These are phyloP conservation scores for Onychostoma macrolepis DNA, from an alignment of 2,113 vertebrate genomes.

Conservation along the genomic window DNA sequence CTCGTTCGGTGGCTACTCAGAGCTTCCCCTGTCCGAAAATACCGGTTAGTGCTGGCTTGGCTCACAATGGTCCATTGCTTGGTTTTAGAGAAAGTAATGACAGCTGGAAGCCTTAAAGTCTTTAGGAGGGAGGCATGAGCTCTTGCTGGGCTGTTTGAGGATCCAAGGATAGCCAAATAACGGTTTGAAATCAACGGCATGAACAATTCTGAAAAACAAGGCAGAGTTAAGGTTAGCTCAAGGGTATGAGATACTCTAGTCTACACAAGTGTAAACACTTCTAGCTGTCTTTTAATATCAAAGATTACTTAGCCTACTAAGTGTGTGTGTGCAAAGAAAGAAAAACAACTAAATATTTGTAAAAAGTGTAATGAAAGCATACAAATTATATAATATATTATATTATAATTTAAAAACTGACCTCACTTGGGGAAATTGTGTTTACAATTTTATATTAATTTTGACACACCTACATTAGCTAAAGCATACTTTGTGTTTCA, in stretches of 20 bases:
- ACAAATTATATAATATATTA: too few species aligned
- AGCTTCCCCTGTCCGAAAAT: conserved; percentile 17
- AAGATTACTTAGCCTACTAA: background rate
- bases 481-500: too few species aligned
- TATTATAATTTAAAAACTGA: background rate
- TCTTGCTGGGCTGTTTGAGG: conserved; percentile 5
- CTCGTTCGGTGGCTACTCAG: background rate
- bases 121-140: conserved; percentile 15
- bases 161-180: conserved; percentile 24
- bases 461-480: too few species aligned
- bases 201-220: conserved; percentile 27
- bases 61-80: background rate
- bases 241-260: background rate
- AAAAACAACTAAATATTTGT: too few species aligned
- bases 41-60: conserved; percentile 6
- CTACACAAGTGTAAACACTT: background rate
- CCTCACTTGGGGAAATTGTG: too few species aligned
- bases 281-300: background rate
- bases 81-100: conserved; percentile 25
- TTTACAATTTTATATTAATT: too few species aligned
- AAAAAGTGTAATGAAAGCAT: background rate
- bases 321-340: too few species aligned
- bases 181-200: conserved; percentile 6
- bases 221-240: conserved; percentile 11
- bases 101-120: conserved; percentile 39